A percentile compares a stretch with the other conserved stretches of the same genome.
These are phyloP conservation scores for Apamea sordens DNA, from an alignment of 2,888 invertebrate species.

Conservation along the genomic window DNA sequence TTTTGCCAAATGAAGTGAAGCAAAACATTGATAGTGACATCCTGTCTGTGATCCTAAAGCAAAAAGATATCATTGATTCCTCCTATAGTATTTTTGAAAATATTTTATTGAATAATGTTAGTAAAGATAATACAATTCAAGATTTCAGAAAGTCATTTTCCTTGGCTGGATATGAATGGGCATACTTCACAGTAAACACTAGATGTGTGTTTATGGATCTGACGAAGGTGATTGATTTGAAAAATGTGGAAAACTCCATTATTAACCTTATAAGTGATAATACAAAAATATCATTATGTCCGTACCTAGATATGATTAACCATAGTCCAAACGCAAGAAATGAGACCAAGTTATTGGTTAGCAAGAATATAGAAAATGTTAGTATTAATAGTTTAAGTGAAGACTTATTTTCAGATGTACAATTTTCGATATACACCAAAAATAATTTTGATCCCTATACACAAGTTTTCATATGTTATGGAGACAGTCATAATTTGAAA, in stretches of 20 bases:
- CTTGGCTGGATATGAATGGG: constrained; percentile 92
- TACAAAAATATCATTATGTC: constrained; percentile 94
- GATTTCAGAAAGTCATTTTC: constrained; percentile 82
- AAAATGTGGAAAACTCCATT: constrained; percentile 82
- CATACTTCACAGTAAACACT: constrained; percentile 96
- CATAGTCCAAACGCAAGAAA: constrained; percentile 93
- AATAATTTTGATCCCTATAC: constrained; percentile 91
- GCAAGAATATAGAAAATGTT: constrained; percentile 78
- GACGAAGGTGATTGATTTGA: constrained; percentile 83
- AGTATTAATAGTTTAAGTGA: constrained; percentile 76
- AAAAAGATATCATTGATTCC: constrained; percentile 86
- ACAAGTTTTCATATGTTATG: constrained; percentile 97
- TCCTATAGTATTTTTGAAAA: constrained; percentile 85
- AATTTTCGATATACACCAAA: constrained; percentile 87
- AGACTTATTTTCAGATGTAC: constrained; percentile 81
- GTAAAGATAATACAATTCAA: constrained; percentile 83
- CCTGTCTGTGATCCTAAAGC: constrained; percentile 86
- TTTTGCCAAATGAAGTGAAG: constrained; percentile 90
- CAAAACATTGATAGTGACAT: constrained; percentile 90
- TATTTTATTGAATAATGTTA: constrained; percentile 81
- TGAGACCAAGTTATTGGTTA: constrained; percentile 83
- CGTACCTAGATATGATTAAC: constrained; percentile 97
- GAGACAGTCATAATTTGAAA: constrained; percentile 94
- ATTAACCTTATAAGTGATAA: constrained; percentile 89
- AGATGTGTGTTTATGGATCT: constrained; percentile 94